Evolutionary conservation across 2,113 vertebrate genomes (phyloP), one percentile per base, ranked within the genome.

Genomic region (Xenus cinereus): DNA sequence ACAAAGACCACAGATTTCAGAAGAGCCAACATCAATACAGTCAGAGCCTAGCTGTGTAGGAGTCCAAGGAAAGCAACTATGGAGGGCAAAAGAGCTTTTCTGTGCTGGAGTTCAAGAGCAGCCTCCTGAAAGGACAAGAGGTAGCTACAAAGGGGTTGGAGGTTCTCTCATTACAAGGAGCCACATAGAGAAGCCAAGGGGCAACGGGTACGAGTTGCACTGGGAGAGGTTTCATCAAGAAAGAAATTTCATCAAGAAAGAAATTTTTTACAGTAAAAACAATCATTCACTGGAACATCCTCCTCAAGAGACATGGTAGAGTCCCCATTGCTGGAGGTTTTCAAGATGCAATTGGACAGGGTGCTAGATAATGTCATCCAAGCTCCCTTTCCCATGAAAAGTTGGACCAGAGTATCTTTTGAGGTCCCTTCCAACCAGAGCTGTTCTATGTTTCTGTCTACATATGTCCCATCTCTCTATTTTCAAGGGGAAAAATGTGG

Each of bases 261-360:
- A 24, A 24, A 4, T n/a, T 19, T 72, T 84, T 84, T 84, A 12
- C 13, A 74, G 13, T 50, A 59, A 77, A 4, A 26, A 14, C 8
- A 39, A 12, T 56, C 15, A 79, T 80, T 63, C 30, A 35, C 23
- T 63, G n/a, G 18, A 81, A 63, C 4, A 50, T 11, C 5, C 9
- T 73, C 10, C 12, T 4, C 6, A 50, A 12, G 4, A 12, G 11
- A 26, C 1, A 0, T 41, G 30, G 27, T 33, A 46, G 14, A 32
- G 4, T 41, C 6, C 43, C 7, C 4, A 12, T 28, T 57, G 3
- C 7, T 71, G 28, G 7, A 72, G 15, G 9, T n/a, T 53, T 71
- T 43, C 37, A 63, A 68, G 17, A 43, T 32, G 6, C 1, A 1
- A n/a, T 39, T 51, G 5, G 9, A 35, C 32, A 80, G 21, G 28